A percentile compares a stretch with the other conserved stretches of the same genome.
phyloP scores from a whole-genome alignment of 2,113 vertebrate genomes.

The Gorilla gorilla region DNA sequence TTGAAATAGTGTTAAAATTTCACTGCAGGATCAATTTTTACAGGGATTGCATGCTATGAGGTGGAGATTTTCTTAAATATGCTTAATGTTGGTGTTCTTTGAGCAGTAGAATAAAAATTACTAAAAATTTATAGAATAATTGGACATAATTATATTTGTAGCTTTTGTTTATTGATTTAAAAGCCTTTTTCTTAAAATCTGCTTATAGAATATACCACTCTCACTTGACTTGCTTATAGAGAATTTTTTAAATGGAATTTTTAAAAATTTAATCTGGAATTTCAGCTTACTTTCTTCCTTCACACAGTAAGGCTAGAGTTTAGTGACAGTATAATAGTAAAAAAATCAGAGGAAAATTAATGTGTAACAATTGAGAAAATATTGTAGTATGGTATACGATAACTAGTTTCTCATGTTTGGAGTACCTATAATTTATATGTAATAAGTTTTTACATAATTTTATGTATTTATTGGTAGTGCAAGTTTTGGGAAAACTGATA shows the following conservation, averaged over 20 bases:
- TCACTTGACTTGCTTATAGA: background rate
- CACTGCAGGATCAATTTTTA: background rate
- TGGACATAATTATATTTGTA: background rate
- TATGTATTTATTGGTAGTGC: background rate
- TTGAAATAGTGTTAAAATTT: conserved; percentile 27
- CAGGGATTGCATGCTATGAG: background rate
- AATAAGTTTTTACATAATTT: background rate
- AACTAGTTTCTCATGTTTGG: background rate
- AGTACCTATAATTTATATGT: background rate
- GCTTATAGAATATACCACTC: background rate
- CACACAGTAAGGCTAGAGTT: background rate
- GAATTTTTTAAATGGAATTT: background rate
- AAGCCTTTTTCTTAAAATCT: background rate
- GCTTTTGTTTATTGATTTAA: background rate
- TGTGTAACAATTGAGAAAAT: background rate
- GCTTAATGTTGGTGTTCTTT: background rate
- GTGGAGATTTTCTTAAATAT: background rate
- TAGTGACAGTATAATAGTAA: background rate
- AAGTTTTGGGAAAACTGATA: background rate
- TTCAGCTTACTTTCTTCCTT: background rate
- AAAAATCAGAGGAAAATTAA: background rate
- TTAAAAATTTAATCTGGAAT: background rate
- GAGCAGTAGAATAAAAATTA: background rate
- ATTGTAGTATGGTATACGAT: accelerated
- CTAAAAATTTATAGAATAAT: background rate